Evolutionary conservation across 2,888 invertebrate genomes (phyloP).

Genomic region (Autographa pulchrina): DNA sequence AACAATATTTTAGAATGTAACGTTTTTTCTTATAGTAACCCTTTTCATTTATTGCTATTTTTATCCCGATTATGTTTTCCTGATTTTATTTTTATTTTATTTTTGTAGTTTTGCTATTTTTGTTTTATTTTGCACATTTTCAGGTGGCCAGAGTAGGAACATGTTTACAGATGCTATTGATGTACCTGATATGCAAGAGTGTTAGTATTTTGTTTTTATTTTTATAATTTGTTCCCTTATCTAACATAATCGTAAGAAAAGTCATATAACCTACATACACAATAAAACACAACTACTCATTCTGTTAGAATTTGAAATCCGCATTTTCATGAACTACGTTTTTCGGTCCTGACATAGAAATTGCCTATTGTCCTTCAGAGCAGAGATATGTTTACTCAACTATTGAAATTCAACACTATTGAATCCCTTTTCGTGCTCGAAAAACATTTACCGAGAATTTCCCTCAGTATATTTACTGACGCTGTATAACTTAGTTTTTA

Average conservation of each 20-base stretch:
- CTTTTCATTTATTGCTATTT: background rate
- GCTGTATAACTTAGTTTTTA: background rate
- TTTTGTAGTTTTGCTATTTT: slow-evolving; percentile 64
- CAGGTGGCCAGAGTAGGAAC: slow-evolving; percentile 81
- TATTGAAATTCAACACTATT: slow-evolving; percentile 39
- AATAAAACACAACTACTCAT: background rate
- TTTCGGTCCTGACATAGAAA: slow-evolving; percentile 22
- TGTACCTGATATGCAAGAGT: slow-evolving; percentile 85
- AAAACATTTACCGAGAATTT: slow-evolving; percentile 12
- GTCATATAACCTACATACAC: background rate
- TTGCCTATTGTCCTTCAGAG: slow-evolving; percentile 35
- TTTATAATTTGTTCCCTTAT: slow-evolving; percentile 39
- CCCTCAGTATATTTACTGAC: background rate
- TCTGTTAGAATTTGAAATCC: background rate
- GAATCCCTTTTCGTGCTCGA: slow-evolving; percentile 21
- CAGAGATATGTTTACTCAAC: slow-evolving; percentile 37
- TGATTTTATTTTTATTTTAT: background rate
- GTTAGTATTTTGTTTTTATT: slow-evolving; percentile 80
- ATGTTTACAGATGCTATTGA: slow-evolving; percentile 82
- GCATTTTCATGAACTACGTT: slow-evolving; percentile 19
- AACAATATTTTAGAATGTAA: background rate
- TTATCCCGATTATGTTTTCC: background rate
- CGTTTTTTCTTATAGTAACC: slow-evolving; percentile 3
- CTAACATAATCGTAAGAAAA: background rate
- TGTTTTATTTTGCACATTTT: slow-evolving; percentile 73